Conservation (phyloP, 2,888 invertebrate species). For the Aporophyla nigra region DNA sequence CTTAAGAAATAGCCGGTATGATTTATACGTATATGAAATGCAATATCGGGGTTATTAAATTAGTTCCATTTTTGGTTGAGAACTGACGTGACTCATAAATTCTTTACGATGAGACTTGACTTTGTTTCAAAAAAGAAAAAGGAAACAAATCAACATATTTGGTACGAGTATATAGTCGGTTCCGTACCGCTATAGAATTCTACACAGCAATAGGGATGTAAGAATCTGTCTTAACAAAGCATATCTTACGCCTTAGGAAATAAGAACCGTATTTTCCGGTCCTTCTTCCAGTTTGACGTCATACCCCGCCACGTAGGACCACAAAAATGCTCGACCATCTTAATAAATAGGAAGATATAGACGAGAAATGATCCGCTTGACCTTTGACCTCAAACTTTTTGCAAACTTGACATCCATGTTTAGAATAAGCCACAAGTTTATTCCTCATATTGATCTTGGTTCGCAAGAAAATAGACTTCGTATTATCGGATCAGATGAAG, state of each 20-base stretch:
- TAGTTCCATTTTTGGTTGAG: slow-evolving; percentile 17
- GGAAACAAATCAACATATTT: neutral
- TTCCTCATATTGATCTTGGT: slow-evolving; percentile 32
- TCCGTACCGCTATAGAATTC: neutral
- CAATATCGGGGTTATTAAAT: slow-evolving; percentile 42
- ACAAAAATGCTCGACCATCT: slow-evolving; percentile 41
- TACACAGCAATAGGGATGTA: neutral
- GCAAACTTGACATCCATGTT: slow-evolving; percentile 51
- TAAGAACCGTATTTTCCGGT: slow-evolving; percentile 2
- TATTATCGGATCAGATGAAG: slow-evolving; percentile 15
- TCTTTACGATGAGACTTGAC: neutral
- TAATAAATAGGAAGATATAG: slow-evolving; percentile 45
- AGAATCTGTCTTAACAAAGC: neutral
- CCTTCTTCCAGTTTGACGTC: slow-evolving; percentile 15
- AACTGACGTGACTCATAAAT: slow-evolving; percentile 14
- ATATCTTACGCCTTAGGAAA: slow-evolving; percentile 5
- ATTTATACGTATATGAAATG: slow-evolving; percentile 56
- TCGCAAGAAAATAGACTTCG: slow-evolving; percentile 27
- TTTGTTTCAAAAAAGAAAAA: neutral
- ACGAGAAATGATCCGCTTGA: slow-evolving; percentile 43
- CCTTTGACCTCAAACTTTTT: slow-evolving; percentile 55
- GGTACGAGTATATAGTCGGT: neutral
- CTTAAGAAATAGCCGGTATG: slow-evolving; percentile 54
- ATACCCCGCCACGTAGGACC: slow-evolving; percentile 12
- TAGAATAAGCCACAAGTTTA: slow-evolving; percentile 40